Evolutionary conservation across 1,140 invertebrate species (phyloP).

Genomic region (Oryzaephilus surinamensis): DNA sequence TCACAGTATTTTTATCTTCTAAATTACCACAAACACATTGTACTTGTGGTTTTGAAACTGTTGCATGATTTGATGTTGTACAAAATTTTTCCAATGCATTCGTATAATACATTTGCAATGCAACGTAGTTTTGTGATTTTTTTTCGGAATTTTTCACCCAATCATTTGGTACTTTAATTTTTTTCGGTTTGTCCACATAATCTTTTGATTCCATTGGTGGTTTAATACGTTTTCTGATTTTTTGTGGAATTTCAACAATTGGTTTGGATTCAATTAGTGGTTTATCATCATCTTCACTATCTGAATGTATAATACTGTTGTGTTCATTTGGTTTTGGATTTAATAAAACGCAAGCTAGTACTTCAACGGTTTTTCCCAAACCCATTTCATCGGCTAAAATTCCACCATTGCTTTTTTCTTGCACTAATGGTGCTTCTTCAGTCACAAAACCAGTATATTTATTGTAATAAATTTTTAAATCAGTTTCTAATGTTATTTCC

Average conservation of each 20-base stretch:
- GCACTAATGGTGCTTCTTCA: constrained; percentile 28
- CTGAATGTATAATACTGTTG: too few relatives aligned
- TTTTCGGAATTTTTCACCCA: constrained; percentile 13
- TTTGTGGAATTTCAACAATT: constrained; percentile 1
- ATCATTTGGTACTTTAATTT: constrained; percentile 15
- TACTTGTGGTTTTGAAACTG: not conserved
- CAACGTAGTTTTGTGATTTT: constrained; percentile 16
- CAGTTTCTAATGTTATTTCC: constrained; percentile 33
- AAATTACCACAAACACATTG: constrained; percentile 33
- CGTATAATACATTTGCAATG: constrained; percentile 25
- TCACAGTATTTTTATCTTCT: constrained; percentile 27
- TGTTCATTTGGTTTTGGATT: constrained; percentile 39
- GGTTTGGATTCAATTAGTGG: not conserved
- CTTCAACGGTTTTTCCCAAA: constrained; percentile 71
- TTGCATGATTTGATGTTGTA: constrained; percentile 6
- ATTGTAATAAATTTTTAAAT: constrained; percentile 42
- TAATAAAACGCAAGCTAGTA: constrained; percentile 54
- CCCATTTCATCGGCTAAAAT: constrained; percentile 82
- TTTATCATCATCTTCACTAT: not conserved
- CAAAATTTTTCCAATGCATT: constrained; percentile 16
- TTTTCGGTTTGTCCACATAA: constrained; percentile 10
- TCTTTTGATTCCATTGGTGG: not conserved
- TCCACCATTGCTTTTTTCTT: constrained; percentile 47
- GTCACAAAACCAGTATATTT: constrained; percentile 38
- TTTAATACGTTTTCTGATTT: constrained; percentile 3